phyloP scores from a whole-genome alignment of 35 echinoderm and acorn worm genomes.

The Chiridota heheva region DNA sequence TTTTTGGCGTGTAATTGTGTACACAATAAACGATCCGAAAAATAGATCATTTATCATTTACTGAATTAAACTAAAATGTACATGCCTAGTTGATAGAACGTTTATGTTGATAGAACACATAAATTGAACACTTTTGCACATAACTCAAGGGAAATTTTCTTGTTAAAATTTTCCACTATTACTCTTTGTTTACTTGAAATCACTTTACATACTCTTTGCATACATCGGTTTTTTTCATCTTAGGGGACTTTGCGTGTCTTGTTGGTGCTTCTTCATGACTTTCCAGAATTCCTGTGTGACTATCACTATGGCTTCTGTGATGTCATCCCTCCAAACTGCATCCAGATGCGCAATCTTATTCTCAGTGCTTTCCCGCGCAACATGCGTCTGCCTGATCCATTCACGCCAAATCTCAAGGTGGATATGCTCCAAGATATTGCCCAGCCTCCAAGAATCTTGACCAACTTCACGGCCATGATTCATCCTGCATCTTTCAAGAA shows the following conservation, averaged over 20 bases:
- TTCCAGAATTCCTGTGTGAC: slow-evolving; percentile 99
- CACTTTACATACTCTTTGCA: too few relatives aligned
- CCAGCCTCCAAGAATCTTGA: slow-evolving; percentile 91
- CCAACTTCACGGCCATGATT: slow-evolving; percentile 95
- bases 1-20: too few relatives aligned
- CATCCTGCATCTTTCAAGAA: slow-evolving; percentile 99
- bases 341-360: slow-evolving; percentile 99
- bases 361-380: slow-evolving; percentile 97
- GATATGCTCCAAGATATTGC: slow-evolving; percentile 97
- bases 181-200: too few relatives aligned
- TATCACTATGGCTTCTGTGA: slow-evolving; percentile 99
- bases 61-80: too few relatives aligned
- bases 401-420: slow-evolving; percentile 98
- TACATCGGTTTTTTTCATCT: too few relatives aligned
- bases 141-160: too few relatives aligned
- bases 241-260: slow-evolving; percentile 91
- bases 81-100: too few relatives aligned
- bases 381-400: slow-evolving; percentile 97
- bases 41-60: too few relatives aligned
- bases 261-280: slow-evolving; percentile 92
- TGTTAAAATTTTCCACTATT: too few relatives aligned
- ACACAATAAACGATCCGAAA: too few relatives aligned
- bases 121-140: too few relatives aligned
- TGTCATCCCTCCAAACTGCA: slow-evolving; percentile 99
- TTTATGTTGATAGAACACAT: too few relatives aligned